phyloP scores from a whole-genome alignment of 2,888 invertebrate species.

The Orthosia incerta region DNA sequence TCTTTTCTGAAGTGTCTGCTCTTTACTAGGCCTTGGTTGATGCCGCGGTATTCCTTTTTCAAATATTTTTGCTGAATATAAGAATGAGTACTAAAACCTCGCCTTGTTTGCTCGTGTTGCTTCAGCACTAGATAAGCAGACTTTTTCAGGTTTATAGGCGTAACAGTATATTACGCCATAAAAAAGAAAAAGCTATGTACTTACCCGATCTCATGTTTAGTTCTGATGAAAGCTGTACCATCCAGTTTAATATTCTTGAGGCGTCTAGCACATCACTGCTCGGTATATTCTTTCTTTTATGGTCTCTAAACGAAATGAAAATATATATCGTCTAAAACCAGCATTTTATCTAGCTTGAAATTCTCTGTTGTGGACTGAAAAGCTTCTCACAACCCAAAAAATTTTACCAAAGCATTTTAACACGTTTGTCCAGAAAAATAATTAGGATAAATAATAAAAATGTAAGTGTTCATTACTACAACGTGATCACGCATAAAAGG shows the following conservation, averaged over 20 bases:
- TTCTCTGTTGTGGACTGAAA: not conserved
- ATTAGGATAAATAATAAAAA: conserved; percentile 28
- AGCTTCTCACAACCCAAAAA: not conserved
- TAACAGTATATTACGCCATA: conserved; percentile 50
- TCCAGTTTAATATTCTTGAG: conserved; percentile 54
- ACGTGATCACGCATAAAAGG: conserved; percentile 34
- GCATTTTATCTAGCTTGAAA: conserved; percentile 25
- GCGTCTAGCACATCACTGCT: conserved; percentile 45
- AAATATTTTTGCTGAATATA: conserved; percentile 16
- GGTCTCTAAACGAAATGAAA: conserved; percentile 49
- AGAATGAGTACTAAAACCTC: conserved; percentile 36
- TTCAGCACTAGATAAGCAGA: conserved; percentile 18
- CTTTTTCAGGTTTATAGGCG: conserved; percentile 40
- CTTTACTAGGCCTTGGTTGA: not conserved
- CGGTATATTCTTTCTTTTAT: conserved; percentile 43
- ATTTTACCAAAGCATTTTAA: not conserved
- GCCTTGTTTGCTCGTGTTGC: conserved; percentile 23
- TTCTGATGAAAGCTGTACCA: conserved; percentile 55
- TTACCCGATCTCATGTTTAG: conserved; percentile 49
- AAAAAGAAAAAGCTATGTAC: conserved; percentile 50
- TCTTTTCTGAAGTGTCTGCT: no score
- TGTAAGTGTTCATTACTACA: conserved; percentile 28
- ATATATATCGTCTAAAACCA: conserved; percentile 48
- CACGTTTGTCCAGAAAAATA: conserved; percentile 17
- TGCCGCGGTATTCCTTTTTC: not conserved